Evolutionary conservation across 2,888 invertebrate species (phyloP).

Genomic region (Teinopalpus imperialis): DNA sequence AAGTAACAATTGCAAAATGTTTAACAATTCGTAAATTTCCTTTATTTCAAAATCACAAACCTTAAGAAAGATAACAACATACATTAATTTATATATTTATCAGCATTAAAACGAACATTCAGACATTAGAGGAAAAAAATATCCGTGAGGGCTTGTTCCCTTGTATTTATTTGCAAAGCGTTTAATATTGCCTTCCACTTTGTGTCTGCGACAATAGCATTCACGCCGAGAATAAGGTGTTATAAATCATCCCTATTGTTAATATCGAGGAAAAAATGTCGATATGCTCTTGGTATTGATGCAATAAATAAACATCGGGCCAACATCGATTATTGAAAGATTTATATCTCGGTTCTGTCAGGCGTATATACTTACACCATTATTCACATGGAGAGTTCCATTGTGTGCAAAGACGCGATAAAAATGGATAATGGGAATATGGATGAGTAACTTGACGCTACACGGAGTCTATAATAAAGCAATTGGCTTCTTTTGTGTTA

Average conservation of each 20-base stretch:
- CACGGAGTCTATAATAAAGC: conserved; percentile 21
- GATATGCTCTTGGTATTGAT: conserved; percentile 43
- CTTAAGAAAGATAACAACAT: too few relatives aligned
- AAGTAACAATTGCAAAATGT: too few relatives aligned
- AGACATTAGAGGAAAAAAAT: conserved; percentile 2
- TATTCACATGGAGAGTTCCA: conserved; percentile 61
- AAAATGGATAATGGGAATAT: conserved; percentile 47
- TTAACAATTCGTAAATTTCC: too few relatives aligned
- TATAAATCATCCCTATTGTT: conserved; percentile 73
- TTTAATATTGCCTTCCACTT: conserved; percentile 13
- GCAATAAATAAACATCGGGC: conserved; percentile 72
- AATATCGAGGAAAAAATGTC: conserved; percentile 57
- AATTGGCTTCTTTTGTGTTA: conserved; percentile 19
- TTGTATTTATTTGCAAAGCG: conserved; percentile 8
- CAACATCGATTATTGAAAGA: conserved; percentile 75
- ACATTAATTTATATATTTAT: conserved; percentile 15
- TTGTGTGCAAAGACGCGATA: conserved; percentile 56
- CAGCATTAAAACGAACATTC: conserved; percentile 1
- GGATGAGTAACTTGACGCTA: conserved; percentile 20
- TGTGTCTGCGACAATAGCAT: conserved; percentile 21
- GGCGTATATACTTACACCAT: conserved; percentile 61
- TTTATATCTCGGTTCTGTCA: conserved; percentile 68
- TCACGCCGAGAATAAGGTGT: conserved; percentile 30
- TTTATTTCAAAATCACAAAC: too few relatives aligned
- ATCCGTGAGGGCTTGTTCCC: conserved; percentile 5